phyloP scores from a whole-genome alignment of 2,888 invertebrate genomes.

The Nebria salina region DNA sequence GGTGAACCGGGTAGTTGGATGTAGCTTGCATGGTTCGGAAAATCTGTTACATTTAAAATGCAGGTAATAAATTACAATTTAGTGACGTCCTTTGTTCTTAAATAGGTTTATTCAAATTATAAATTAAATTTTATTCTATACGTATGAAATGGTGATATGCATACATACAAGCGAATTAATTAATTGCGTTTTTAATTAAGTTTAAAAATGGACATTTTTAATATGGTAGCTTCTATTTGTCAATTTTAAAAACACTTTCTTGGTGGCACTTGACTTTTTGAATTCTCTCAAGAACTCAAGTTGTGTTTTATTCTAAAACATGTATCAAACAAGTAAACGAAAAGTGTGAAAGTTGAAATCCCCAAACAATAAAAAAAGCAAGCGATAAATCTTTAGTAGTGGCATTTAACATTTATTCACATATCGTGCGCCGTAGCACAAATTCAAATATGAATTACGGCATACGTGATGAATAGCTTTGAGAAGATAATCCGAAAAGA shows the following conservation, averaged over 20 bases:
- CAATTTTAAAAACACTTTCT: too few species aligned
- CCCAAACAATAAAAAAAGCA: slow-evolving; percentile 31
- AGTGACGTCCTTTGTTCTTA: not conserved
- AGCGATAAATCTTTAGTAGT: slow-evolving; percentile 30
- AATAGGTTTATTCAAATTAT: not conserved
- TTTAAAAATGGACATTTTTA: too few species aligned
- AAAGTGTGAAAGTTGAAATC: not conserved
- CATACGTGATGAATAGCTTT: slow-evolving; percentile 25
- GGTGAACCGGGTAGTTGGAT: not conserved
- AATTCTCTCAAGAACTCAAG: too few species aligned
- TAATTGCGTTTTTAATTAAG: too few species aligned
- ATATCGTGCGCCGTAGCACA: slow-evolving; percentile 15
- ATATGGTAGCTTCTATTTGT: too few species aligned
- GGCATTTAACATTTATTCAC: slow-evolving; percentile 30
- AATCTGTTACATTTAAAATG: slow-evolving; percentile 1
- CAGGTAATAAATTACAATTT: not conserved
- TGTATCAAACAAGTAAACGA: not conserved
- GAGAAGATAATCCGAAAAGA: slow-evolving; percentile 22
- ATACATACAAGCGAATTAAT: too few species aligned
- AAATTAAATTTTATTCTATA: not conserved
- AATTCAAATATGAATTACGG: slow-evolving; percentile 42
- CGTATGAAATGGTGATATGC: too few species aligned
- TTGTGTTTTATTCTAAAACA: too few species aligned
- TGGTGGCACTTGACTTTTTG: too few species aligned
- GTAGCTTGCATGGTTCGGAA: not conserved